These are phyloP conservation scores for Nomada flava DNA, from an alignment of 2,888 invertebrate species.

Conservation along the genomic window DNA sequence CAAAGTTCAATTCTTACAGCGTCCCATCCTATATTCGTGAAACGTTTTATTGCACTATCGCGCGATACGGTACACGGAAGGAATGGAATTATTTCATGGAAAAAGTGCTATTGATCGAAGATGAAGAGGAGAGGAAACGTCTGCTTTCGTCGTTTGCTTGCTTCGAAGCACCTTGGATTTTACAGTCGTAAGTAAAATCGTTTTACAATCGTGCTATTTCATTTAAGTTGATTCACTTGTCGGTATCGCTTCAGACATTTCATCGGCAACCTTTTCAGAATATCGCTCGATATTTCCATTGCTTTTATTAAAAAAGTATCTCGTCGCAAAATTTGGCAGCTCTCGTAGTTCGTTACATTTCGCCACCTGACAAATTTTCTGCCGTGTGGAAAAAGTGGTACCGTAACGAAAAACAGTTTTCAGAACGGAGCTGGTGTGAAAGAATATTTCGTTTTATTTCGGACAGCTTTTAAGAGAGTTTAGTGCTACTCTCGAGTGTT, in stretches of 20 bases:
- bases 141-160: slow-evolving; percentile 78
- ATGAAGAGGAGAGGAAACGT: slow-evolving; percentile 75
- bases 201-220: background rate
- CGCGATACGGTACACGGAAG: slow-evolving; percentile 74
- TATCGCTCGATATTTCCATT: no score
- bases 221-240: no score
- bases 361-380: background rate
- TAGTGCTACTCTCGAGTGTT: background rate
- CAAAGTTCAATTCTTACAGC: slow-evolving; percentile 59
- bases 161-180: slow-evolving; percentile 78
- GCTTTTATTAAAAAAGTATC: no score
- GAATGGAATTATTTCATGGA: slow-evolving; percentile 75
- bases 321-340: no score
- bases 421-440: background rate
- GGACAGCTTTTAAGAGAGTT: slow-evolving; percentile 4
- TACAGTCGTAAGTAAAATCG: slow-evolving; percentile 77
- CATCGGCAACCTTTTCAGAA: no score
- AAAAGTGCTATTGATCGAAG: slow-evolving; percentile 64
- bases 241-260: no score
- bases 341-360: background rate
- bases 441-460: slow-evolving; percentile 9
- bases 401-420: background rate
- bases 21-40: slow-evolving; percentile 74
- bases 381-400: no score
- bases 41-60: slow-evolving; percentile 76